Evolutionary conservation across 2,113 vertebrate species (phyloP), one percentile per base, ranked within the genome.

Genomic region (Oreochromis tanganicae): DNA sequence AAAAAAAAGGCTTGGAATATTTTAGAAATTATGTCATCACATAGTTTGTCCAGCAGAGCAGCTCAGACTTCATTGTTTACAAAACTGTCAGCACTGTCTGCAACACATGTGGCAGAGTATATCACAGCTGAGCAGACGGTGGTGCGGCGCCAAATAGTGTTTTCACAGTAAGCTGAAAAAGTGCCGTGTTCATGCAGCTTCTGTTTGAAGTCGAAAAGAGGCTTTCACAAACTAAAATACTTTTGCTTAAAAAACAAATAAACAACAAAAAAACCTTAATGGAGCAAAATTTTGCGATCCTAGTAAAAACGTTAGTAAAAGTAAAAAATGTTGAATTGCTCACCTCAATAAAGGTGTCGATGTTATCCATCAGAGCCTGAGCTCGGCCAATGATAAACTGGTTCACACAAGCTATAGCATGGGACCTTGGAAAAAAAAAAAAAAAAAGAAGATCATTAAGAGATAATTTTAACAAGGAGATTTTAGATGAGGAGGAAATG

Each of bases 341-440:
- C 86, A 98, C 98, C 97, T 99, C 98, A 1, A 99, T 99, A 92
- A 99, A 99, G 9, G 98, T 98, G 91, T 99, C 98, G 0, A 99
- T 98, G 93, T 98, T 99, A 86, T 99, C 98, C 98, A 99, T 99
- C 86, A 99, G 96, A 0, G 98, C 98, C 95, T 99, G 98, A 63
- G 98, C 98, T 78, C 98, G 96, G 87, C 98, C 96, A 90, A 98
- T 99, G 95, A 99, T 99, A 93, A 99, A 99, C 96, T 99, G 98
- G 94, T 99, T 99, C 61, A 98, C 98, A 8, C 98, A 99, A 2
- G 98, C 98, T 1, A 99, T 98, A 48, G 98, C 98, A 6, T 98
- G 98, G 27, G 98, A 98, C 94, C 98, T 98, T 85, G 7, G 75
- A 4, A 19, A 86, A 19, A 50, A 21, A 61, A 52, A 80, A 10